phyloP scores from a whole-genome alignment of 2,113 vertebrate genomes.

The Callospermophilus lateralis region DNA sequence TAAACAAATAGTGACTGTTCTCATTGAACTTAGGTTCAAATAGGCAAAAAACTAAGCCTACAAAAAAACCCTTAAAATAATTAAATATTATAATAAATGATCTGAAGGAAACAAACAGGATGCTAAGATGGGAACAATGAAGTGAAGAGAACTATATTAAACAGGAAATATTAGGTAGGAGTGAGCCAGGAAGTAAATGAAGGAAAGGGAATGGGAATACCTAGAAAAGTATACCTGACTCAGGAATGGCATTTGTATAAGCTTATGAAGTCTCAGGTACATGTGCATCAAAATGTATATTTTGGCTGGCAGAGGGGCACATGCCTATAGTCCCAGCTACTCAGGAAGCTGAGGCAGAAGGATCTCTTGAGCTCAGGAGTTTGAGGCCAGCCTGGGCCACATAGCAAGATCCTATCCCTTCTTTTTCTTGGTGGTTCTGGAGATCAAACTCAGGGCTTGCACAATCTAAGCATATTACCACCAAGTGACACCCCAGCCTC shows the following conservation, averaged over 20 bases:
- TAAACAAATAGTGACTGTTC: not conserved
- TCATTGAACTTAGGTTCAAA: not conserved
- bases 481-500: not conserved
- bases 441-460: not conserved
- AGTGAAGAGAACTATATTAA: not conserved
- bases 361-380: not conserved
- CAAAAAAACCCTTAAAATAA: not conserved
- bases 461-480: not conserved
- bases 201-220: not conserved
- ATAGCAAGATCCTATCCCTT: not conserved
- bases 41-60: not conserved
- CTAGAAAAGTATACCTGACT: not conserved
- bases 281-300: not conserved
- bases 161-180: not conserved
- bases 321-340: not conserved
- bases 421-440: not conserved
- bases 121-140: not conserved
- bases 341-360: not conserved
- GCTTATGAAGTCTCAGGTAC: not conserved
- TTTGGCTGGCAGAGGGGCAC: not conserved
- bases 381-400: not conserved
- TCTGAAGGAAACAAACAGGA: not conserved
- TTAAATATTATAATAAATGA: conserved; percentile 1
- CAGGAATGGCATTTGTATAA: not conserved
- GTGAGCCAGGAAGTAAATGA: not conserved